A percentile compares a stretch with the other conserved stretches of the same genome.
These are phyloP conservation scores for Leucoma salicis DNA, from an alignment of 2,888 invertebrate genomes.

Conservation along the genomic window DNA sequence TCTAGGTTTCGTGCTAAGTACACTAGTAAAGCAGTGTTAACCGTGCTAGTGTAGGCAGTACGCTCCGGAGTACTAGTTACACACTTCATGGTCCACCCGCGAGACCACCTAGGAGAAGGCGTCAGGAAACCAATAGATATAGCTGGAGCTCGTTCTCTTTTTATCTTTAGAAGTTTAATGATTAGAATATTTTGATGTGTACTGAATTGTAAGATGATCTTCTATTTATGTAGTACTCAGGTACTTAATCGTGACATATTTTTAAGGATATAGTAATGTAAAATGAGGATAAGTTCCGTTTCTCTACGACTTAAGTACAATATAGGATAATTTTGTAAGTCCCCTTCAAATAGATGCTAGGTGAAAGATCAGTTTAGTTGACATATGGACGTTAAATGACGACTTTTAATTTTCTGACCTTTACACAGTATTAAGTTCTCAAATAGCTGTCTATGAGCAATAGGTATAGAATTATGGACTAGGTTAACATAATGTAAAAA, in stretches of 20 bases:
- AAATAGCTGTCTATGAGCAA: conserved; percentile 64
- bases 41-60: conserved; percentile 81
- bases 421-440: conserved; percentile 78
- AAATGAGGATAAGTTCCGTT: conserved; percentile 56
- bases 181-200: conserved; percentile 67
- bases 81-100: conserved; percentile 74
- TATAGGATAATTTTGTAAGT: conserved; percentile 69
- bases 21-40: conserved; percentile 80
- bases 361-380: conserved; percentile 57
- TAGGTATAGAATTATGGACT: conserved; percentile 65
- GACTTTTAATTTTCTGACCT: conserved; percentile 59
- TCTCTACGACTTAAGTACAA: conserved; percentile 75
- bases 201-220: conserved; percentile 77
- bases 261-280: conserved; percentile 72
- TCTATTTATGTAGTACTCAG: conserved; percentile 81
- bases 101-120: conserved; percentile 78
- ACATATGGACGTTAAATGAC: conserved; percentile 56
- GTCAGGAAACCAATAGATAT: conserved; percentile 74
- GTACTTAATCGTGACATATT: conserved; percentile 74
- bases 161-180: conserved; percentile 56
- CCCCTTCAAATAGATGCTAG: conserved; percentile 66
- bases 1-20: conserved; percentile 83
- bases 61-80: conserved; percentile 82
- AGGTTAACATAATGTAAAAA: conserved; percentile 66
- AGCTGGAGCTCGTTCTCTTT: conserved; percentile 68